phyloP scores from a whole-genome alignment of 2,888 invertebrate genomes.

The Cenopis cana region DNA sequence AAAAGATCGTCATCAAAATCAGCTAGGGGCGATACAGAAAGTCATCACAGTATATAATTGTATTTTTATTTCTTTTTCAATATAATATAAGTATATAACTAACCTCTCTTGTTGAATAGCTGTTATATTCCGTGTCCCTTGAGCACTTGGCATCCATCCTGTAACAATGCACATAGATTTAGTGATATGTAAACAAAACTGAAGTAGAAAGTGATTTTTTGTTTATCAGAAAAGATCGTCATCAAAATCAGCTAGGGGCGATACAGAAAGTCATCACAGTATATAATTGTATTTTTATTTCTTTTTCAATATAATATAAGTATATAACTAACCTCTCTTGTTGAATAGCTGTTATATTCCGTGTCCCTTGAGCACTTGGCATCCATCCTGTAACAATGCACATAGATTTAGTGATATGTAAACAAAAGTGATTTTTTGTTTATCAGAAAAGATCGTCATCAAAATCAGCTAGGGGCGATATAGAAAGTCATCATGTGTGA shows the following conservation, averaged over 20 bases:
- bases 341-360: neutral
- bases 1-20: constrained; percentile 50
- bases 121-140: neutral
- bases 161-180: neutral
- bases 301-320: too few species aligned
- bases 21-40: neutral
- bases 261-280: neutral
- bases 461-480: constrained; percentile 63
- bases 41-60: neutral
- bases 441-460: constrained; percentile 61
- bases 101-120: neutral
- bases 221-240: constrained; percentile 48
- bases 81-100: too few species aligned
- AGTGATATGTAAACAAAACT: too few species aligned
- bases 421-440: neutral
- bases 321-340: too few species aligned
- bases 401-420: neutral
- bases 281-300: neutral
- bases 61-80: neutral
- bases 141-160: neutral
- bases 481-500: constrained; percentile 52
- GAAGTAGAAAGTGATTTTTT: neutral
- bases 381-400: constrained; percentile 9
- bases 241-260: constrained; percentile 38
- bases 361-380: neutral